Base-by-base conservation (phyloP, 2,888 invertebrate species). In the Helleia helle region DNA sequence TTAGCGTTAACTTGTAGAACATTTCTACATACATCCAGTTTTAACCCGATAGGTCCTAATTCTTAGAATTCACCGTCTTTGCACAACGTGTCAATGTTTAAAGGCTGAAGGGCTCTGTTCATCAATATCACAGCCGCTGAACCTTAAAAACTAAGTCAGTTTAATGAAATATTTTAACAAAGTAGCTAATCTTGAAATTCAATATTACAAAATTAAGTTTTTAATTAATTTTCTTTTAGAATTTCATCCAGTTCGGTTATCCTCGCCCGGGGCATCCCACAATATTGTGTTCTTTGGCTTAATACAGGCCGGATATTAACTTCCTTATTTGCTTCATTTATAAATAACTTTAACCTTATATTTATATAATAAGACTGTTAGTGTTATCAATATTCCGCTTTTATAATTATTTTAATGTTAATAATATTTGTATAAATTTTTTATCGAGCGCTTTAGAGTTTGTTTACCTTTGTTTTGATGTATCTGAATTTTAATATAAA, bases 181-280 rank as follows among this genome's bases (percentile, higher is more conserved):
- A 51, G 50, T 53, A 50, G 46, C 51, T 63, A 58, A 62, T 65
- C 59, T 59, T 55, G 59, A 69, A 68, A 65, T 67, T 55, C 66
- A 65, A 71, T 71, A 71, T 70, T 59, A 56, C 59, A 53, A 64
- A 64, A 71, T 69, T 67, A 66, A 75, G 63, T 70, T 76, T 71
- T 72, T 74, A 75, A 77, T 79, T 76, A 77, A 74, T 69, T 73
- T 71, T 68, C 66, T 65, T 68, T 65, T 50, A 58, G 62, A 62
- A 62, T 65, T 64, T 58, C 52, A 55, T 50, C 55, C 63, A 59
- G 59, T 59, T 68, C 61, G 66, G 60, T 65, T 67, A 62, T 54
- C 53, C 54, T 52, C 42, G 62, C 71, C 65, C 40, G 51, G 44
- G 66, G 71, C 64, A 48, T 49, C 49, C 44, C 52, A 56, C 54